phyloP scores from a whole-genome alignment of 23 tunicate genomes.

The Clavelina lepadiformis region DNA sequence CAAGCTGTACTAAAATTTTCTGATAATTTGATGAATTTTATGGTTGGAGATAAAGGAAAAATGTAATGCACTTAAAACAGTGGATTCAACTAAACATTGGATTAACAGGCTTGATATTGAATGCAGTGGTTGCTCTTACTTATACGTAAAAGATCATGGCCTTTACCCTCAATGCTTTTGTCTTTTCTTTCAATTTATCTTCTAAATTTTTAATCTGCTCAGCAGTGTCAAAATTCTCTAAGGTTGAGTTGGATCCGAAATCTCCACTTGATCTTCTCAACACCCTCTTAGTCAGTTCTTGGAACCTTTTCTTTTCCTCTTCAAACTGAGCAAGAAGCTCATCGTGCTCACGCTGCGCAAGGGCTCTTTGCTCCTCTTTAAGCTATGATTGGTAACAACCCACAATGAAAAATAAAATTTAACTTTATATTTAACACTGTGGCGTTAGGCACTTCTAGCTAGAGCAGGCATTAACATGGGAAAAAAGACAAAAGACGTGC shows the following conservation, averaged over 20 bases:
- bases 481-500: not conserved
- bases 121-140: no score
- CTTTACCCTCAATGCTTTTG: constrained; percentile 6
- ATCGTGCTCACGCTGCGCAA: constrained; percentile 43
- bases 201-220: constrained; percentile 9
- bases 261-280: constrained; percentile 35
- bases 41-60: no score
- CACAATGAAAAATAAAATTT: no score
- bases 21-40: no score
- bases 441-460: no score
- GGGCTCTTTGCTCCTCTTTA: constrained; percentile 50
- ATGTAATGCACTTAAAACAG: no score
- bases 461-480: no score
- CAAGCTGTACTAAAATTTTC: no score
- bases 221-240: constrained; percentile 3
- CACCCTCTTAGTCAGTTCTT: constrained; percentile 37
- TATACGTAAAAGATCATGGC: not conserved
- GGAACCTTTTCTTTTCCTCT: constrained; percentile 61
- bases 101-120: no score
- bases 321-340: constrained; percentile 38
- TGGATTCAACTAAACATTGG: no score
- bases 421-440: no score
- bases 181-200: constrained; percentile 9
- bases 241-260: not conserved
- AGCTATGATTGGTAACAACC: constrained; percentile 25